Base-by-base conservation (phyloP, 2,888 invertebrate species). In the Hemaris fuciformis region DNA sequence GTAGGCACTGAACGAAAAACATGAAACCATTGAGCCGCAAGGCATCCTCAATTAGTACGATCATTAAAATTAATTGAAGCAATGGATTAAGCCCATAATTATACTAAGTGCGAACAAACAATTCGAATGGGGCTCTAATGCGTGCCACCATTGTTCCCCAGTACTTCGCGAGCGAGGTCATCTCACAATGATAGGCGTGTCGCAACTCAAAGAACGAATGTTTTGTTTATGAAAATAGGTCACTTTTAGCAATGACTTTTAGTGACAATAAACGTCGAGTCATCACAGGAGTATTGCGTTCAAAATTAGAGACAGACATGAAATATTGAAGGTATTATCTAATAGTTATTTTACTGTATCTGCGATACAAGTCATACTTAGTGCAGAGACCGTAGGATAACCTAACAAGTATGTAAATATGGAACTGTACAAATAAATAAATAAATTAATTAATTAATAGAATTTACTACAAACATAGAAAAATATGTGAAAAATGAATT, bases 181-280 rank as follows among this genome's bases (percentile, higher is more conserved):
- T 42, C 13, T 6, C 34, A 23, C 53, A 62, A 62, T 45, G 57
- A 58, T 46, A 62, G 57, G 62, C 57, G 57, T 61, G 57, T 25
- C 57, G 10, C 27, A 4, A 43, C 46, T 46, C 31, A 53, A 46
- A 48, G 27, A 20, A 45, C 22, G 46, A 22, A 34, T 15, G 59
- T 45, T 60, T 31, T 23, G 15, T 45, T 20, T 45, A 45, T 15
- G 27, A 13, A 61, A 57, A 43, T 57, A 27, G 45, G 57, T 13
- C 57, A 46, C 31, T 57, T 62, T 57, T 57, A 13, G 22, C n/a
- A 5, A 27, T 46, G 23, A 41, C n/a, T 45, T 45, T 45, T 45
- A 48, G 7, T 25, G 27, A 31, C n/a, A 5, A 25, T 53, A 3
- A 27, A 27, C 1, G 7, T 15, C 7, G 48, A 15, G 6, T 27